These are phyloP conservation scores for Torymus texanus DNA, from an alignment of 2,888 invertebrate species.

Conservation along the genomic window DNA sequence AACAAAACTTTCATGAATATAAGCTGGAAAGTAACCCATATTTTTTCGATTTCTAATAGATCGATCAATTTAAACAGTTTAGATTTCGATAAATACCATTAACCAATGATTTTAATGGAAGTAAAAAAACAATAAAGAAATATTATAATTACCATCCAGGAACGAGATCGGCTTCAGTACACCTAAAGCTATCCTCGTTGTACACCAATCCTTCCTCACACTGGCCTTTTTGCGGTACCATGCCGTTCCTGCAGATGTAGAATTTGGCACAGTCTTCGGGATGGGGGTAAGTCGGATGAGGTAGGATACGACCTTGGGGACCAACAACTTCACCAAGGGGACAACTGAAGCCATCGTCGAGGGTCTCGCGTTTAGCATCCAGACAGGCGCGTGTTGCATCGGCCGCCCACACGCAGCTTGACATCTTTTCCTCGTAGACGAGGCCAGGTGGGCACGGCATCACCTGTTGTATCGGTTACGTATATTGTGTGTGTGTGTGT, in stretches of 20 bases:
- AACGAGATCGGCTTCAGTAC: constrained; percentile 86
- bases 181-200: constrained; percentile 85
- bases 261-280: constrained; percentile 89
- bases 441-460: constrained; percentile 81
- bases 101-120: too few species aligned
- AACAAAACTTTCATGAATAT: too few species aligned
- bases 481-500: too few species aligned
- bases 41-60: too few species aligned
- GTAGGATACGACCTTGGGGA: constrained; percentile 82
- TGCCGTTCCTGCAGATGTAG: constrained; percentile 87
- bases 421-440: constrained; percentile 84
- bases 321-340: constrained; percentile 83
- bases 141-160: constrained; percentile 81
- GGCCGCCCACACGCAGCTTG: constrained; percentile 86
- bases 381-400: constrained; percentile 78
- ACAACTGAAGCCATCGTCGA: constrained; percentile 87
- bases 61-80: too few species aligned
- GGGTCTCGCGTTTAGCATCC: constrained; percentile 78
- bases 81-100: too few species aligned
- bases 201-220: constrained; percentile 86
- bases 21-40: too few species aligned
- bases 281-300: constrained; percentile 87
- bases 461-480: constrained; percentile 75
- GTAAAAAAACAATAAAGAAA: not conserved
- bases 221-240: constrained; percentile 85